phyloP scores from a whole-genome alignment of 1,140 invertebrate species.

The Rhagoletis pomonella region DNA sequence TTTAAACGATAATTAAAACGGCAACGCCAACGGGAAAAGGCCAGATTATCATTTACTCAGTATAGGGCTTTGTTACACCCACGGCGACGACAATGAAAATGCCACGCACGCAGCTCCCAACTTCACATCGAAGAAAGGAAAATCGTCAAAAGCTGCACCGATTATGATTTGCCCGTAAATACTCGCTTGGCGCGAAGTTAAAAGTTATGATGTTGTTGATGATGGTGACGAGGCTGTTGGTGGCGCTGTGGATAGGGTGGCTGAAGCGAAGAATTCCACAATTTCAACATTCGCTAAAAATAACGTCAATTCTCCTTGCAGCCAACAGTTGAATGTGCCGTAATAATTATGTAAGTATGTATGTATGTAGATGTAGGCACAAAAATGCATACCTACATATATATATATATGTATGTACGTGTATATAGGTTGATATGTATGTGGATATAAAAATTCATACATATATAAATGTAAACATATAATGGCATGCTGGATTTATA shows the following conservation, averaged over 20 bases:
- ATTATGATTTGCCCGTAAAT: not conserved
- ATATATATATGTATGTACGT: not conserved
- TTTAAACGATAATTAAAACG: no score
- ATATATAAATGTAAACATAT: not conserved
- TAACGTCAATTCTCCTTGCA: not conserved
- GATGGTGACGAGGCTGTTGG: not conserved
- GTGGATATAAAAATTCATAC: no score
- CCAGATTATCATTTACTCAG: no score
- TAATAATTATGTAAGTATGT: not conserved
- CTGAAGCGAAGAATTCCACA: constrained; percentile 36
- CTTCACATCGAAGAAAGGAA: not conserved
- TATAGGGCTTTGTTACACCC: no score
- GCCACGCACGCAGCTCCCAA: no score
- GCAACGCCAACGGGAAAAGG: no score
- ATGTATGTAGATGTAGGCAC: not conserved
- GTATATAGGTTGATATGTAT: no score
- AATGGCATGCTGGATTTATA: constrained; percentile 18
- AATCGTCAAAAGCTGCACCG: not conserved
- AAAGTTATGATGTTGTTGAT: not conserved
- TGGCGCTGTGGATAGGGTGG: not conserved
- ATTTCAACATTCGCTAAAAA: constrained; percentile 43
- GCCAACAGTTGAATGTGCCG: not conserved
- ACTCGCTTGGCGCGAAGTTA: not conserved
- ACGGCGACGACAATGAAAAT: no score
- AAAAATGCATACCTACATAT: not conserved